Evolutionary conservation across 35 echinoderm and acorn worm genomes (phyloP).

Genomic region (Amphiura filiformis): DNA sequence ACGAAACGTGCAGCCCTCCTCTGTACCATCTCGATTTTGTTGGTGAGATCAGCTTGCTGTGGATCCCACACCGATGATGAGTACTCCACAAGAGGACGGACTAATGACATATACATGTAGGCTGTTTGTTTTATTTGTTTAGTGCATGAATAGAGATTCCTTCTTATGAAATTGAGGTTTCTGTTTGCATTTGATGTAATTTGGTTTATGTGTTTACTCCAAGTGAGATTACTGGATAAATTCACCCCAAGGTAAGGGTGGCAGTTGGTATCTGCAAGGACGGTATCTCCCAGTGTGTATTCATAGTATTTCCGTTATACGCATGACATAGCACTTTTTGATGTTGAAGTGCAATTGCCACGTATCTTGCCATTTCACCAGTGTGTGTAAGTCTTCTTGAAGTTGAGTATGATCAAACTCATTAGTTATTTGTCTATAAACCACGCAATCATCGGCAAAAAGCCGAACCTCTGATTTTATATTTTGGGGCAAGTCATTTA

Average conservation of each 20-base stretch:
- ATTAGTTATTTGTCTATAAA: too few species aligned
- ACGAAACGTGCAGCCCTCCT: conserved; percentile 26
- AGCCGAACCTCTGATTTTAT: too few species aligned
- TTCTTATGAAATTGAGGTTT: conserved; percentile 11
- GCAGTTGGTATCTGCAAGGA: not conserved
- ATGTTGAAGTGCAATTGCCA: not conserved
- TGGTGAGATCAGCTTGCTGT: not conserved
- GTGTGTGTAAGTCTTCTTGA: conserved; percentile 1
- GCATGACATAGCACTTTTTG: not conserved
- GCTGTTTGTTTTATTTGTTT: conserved; percentile 42
- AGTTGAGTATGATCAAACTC: not conserved
- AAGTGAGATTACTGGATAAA: not conserved
- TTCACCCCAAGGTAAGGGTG: conserved; percentile 13
- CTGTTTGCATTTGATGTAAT: not conserved
- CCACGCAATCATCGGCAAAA: too few species aligned
- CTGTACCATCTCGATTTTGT: conserved; percentile 48
- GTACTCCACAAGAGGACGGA: conserved; percentile 48
- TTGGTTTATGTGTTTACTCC: not conserved
- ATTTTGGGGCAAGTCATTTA: too few species aligned
- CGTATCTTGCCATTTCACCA: not conserved
- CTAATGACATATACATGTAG: conserved; percentile 36
- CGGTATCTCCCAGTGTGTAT: not conserved
- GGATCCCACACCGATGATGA: conserved; percentile 50
- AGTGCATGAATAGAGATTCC: not conserved
- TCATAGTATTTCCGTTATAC: not conserved